Evolutionary conservation across 2,888 invertebrate genomes (phyloP).

Genomic region (Isotomurus palustris): DNA sequence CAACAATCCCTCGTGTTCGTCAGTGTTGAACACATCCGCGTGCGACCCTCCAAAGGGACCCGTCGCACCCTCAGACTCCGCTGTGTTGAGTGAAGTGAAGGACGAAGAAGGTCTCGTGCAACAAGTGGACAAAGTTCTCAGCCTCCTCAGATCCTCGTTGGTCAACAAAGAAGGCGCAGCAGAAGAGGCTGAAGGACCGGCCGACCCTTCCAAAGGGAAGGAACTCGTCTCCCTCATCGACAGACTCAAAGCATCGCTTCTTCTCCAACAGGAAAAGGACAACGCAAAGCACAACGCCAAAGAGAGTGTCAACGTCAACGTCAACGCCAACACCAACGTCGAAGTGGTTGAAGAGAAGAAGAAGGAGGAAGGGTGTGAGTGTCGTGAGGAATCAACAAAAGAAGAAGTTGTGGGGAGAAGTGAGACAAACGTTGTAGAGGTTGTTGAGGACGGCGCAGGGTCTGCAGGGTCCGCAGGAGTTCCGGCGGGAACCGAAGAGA

Average conservation of each 20-base stretch:
- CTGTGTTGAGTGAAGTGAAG: neutral
- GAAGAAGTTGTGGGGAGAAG: neutral
- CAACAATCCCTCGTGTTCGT: neutral
- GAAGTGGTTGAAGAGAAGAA: neutral
- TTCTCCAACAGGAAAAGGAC: neutral
- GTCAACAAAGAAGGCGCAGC: slow-evolving; percentile 48
- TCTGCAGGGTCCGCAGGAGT: too few relatives aligned
- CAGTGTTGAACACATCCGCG: too few relatives aligned
- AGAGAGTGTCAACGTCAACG: neutral
- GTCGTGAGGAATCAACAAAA: neutral
- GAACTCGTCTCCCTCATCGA: slow-evolving; percentile 66
- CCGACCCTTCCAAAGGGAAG: slow-evolving; percentile 56
- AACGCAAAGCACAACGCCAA: neutral
- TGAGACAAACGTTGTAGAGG: neutral
- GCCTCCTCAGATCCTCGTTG: slow-evolving; percentile 68
- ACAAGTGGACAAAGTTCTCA: slow-evolving; percentile 72
- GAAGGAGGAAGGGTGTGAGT: neutral
- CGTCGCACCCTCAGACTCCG: too few relatives aligned
- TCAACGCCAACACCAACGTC: neutral
- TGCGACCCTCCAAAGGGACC: too few relatives aligned
- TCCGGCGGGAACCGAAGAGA: neutral
- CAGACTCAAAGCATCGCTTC: slow-evolving; percentile 60
- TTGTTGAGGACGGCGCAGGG: too few relatives aligned
- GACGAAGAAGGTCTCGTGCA: slow-evolving; percentile 58
- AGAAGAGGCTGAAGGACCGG: neutral